Base-by-base conservation (phyloP, 2,888 invertebrate genomes). In the Caenorhabditis afra region DNA sequence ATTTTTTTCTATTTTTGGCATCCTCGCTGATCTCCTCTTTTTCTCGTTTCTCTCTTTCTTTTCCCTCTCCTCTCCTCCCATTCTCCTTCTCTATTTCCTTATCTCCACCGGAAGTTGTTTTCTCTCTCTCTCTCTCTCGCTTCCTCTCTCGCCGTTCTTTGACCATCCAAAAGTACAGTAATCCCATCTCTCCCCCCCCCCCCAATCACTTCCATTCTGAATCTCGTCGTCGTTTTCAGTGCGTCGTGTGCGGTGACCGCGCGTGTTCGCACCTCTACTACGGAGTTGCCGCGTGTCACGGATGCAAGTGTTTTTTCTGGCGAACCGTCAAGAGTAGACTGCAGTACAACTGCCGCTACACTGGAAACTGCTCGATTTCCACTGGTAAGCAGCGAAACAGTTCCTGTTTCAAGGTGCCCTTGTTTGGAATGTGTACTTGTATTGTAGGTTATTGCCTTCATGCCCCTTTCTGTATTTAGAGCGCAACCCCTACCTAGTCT, bases 291-390 rank as follows among this genome's bases (percentile, higher is more conserved):
- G 86, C 88, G 22, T 88, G 88, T 52, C 87, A 88, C 70, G 88
- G 87, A 57, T 85, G 84, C 80, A 87, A 87, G 75, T 87, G 88
- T 80, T 88, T 88, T 81, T 88, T 88, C 77, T 88, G 88, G 88
- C 86, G 88, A 71, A 87, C 88, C 64, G 87, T 88, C 55, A 88
- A 88, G 67, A 83, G 85, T 71, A 74, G 74, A 70, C 82, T 81
- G 52, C 81, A 74, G 53, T 88, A 88, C 81, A 77, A 79, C 29
- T 88, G 88, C 81, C 86, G 88, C 41, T 88, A 86, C 79, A 83
- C 86, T 65, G 84, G 83, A 73, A 83, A 79, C 58, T 88, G 88
- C 81, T 82, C 86, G 65, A 88, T 88, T 61, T 87, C 84, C 64
- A 83, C 86, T 35, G 81, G 84, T 83, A 10, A 68, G 73, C 68